These are phyloP conservation scores for Otolemur garnettii DNA, from an alignment of 2,113 vertebrate species.

Conservation along the genomic window DNA sequence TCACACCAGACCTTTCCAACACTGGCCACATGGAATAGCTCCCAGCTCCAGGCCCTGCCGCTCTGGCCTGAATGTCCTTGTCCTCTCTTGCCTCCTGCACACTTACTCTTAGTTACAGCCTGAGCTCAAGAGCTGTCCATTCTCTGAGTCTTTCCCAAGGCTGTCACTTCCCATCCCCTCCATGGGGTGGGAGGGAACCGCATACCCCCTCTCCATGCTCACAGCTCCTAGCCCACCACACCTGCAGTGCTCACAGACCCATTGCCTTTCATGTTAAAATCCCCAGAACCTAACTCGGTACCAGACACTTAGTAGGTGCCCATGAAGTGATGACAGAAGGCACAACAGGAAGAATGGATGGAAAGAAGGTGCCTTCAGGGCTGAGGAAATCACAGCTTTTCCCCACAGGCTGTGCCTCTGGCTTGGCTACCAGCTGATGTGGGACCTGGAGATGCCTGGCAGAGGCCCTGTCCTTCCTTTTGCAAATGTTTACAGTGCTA, in stretches of 20 bases:
- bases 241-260: not conserved
- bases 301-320: not conserved
- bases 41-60: not conserved
- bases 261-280: not conserved
- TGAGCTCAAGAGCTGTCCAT: not conserved
- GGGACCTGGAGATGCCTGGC: not conserved
- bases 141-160: not conserved
- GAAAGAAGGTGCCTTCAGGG: rapidly evolving
- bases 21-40: not conserved
- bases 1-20: not conserved
- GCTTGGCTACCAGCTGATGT: not conserved
- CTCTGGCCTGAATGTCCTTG: not conserved
- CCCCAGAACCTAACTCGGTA: not conserved
- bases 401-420: not conserved
- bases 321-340: not conserved
- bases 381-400: not conserved
- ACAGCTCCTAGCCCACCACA: not conserved
- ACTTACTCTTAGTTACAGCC: not conserved
- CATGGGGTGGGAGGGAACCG: not conserved
- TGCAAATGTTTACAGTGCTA: constrained; percentile 64
- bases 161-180: rapidly evolving
- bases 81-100: not conserved
- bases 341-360: not conserved
- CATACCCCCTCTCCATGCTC: not conserved
- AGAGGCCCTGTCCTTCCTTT: not conserved